Percentiles rank a stretch among this genome's conserved stretches.
Conservation (phyloP, 2,797 vertebrate genomes). For the Apogon talboti region DNA sequence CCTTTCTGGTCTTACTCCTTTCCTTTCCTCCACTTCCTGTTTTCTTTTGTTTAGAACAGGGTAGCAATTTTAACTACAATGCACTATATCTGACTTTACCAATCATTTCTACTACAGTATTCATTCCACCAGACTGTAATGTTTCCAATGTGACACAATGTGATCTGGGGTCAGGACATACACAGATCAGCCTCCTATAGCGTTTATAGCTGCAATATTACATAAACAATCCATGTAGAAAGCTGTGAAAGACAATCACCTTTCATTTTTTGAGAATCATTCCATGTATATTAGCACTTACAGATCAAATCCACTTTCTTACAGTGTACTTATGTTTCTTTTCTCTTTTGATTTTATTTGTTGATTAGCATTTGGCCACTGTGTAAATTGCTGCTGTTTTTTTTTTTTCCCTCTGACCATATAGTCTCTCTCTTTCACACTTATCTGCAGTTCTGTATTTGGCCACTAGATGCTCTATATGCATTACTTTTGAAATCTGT, state of each 20-base stretch:
- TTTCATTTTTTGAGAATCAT: slow-evolving; percentile 53
- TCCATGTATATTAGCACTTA: slow-evolving; percentile 64
- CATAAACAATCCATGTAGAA: slow-evolving; percentile 68
- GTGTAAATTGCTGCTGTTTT: slow-evolving; percentile 55
- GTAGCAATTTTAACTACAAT: slow-evolving; percentile 69
- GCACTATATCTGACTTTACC: slow-evolving; percentile 67
- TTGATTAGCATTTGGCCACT: slow-evolving; percentile 65
- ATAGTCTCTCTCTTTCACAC: background rate
- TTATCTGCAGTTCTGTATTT: slow-evolving; percentile 38
- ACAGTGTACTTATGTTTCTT: slow-evolving; percentile 29
- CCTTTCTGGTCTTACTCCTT: slow-evolving; percentile 62
- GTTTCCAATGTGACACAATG: slow-evolving; percentile 31
- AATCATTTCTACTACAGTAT: slow-evolving; percentile 36
- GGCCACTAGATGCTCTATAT: slow-evolving; percentile 45
- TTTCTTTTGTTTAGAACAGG: slow-evolving; percentile 57
- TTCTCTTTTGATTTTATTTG: slow-evolving; percentile 36
- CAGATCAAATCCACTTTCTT: background rate
- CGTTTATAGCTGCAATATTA: slow-evolving; percentile 79
- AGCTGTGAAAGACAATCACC: slow-evolving; percentile 82
- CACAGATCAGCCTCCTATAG: slow-evolving; percentile 71
- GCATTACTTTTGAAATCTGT: slow-evolving; percentile 24
- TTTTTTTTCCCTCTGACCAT: background rate
- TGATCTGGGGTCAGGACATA: slow-evolving; percentile 55
- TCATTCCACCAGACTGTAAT: slow-evolving; percentile 41
- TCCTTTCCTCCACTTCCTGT: slow-evolving; percentile 35